Conservation (phyloP, 2,797 vertebrate species). For the Menidia menidia region DNA sequence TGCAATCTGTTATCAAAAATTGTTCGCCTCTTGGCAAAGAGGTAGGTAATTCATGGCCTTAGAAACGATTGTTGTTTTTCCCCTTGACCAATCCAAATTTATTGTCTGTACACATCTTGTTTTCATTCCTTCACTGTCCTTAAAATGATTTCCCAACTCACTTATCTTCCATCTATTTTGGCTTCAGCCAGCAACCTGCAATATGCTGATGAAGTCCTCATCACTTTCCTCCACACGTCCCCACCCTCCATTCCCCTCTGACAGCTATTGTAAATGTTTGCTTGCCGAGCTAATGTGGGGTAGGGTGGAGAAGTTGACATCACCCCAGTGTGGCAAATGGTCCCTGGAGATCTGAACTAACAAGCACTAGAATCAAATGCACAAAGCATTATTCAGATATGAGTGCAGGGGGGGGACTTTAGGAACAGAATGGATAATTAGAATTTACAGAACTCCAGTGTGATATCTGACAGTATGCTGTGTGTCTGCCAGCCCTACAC, state of each 20-base stretch:
- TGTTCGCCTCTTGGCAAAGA: too few species aligned
- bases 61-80: neutral
- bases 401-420: conserved; percentile 29
- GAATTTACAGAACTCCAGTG: conserved; percentile 39
- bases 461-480: conserved; percentile 12
- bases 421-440: conserved; percentile 59
- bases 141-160: conserved; percentile 23
- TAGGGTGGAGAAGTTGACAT: conserved; percentile 42
- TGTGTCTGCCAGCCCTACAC: conserved; percentile 11
- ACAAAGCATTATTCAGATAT: conserved; percentile 46
- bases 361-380: conserved; percentile 48
- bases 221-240: conserved; percentile 18
- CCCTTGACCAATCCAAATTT: neutral
- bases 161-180: conserved; percentile 32
- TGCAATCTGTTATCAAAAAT: neutral
- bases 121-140: conserved; percentile 1
- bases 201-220: conserved; percentile 51
- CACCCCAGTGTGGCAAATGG: conserved; percentile 32
- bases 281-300: conserved; percentile 55
- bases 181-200: conserved; percentile 28
- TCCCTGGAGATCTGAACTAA: conserved; percentile 50
- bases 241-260: conserved; percentile 25
- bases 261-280: conserved; percentile 55
- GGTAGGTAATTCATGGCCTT: neutral
- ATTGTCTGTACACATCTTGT: neutral